Conservation (phyloP, 2,113 vertebrate genomes). For the Tyto alba region DNA sequence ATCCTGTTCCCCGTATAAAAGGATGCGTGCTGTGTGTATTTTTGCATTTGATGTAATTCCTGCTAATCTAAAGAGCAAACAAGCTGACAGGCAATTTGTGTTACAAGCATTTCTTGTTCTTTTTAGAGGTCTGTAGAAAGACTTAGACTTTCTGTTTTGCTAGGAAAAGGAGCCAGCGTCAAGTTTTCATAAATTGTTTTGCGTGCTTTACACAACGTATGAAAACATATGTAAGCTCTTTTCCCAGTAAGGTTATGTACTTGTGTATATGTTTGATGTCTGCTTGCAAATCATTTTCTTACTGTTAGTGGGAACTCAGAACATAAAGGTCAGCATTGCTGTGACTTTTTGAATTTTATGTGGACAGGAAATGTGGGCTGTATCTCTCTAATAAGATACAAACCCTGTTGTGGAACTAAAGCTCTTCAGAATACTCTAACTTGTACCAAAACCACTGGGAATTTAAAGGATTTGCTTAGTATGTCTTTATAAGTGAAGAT, state of each 20-base stretch:
- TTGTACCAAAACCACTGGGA: not conserved
- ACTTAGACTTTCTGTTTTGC: not conserved
- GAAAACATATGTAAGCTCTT: not conserved
- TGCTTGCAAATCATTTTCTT: not conserved
- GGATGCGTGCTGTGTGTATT: not conserved
- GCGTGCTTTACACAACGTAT: not conserved
- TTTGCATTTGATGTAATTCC: not conserved
- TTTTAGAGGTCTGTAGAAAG: not conserved
- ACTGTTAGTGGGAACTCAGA: not conserved
- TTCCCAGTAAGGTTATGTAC: not conserved
- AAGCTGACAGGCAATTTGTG: not conserved
- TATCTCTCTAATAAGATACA: not conserved
- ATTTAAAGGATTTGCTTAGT: not conserved
- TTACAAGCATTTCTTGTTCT: not conserved
- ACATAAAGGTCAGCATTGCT: not conserved
- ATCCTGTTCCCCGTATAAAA: rapidly evolving
- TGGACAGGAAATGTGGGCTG: not conserved
- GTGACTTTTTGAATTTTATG: not conserved
- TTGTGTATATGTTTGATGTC: rapidly evolving
- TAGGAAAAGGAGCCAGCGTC: not conserved
- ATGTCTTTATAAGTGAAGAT: not conserved
- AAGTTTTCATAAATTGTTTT: not conserved
- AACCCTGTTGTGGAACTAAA: not conserved
- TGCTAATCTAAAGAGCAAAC: not conserved
- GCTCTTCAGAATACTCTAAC: not conserved